Evolutionary conservation across 1,140 invertebrate genomes (phyloP), one percentile per base, ranked within the genome.

Genomic region (Calephelis nemesis): DNA sequence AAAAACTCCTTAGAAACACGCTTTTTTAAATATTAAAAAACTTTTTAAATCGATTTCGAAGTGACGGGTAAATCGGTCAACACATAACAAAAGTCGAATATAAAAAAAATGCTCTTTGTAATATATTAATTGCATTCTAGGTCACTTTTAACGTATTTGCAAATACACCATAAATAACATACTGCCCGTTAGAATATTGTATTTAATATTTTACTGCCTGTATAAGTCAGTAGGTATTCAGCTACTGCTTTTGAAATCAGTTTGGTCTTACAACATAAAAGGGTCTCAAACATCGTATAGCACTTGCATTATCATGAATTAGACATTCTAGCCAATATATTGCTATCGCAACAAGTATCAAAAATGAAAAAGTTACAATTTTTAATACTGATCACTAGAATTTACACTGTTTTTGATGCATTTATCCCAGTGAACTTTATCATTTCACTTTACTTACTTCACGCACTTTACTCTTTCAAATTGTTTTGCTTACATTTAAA

Each of bases 241-340:
- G 67, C 71, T 67, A 73, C 72, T 58, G 65, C 72, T 70, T 73
- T 73, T 70, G 65, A 68, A 70, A 73, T 71, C 67, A 68, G 70
- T 77, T 71, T 77, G 73, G 69, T 42, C 68, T 74, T 64, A 72
- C 70, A 69, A 78, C 65, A 67, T 67, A 71, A 75, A 74, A 69
- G 70, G 63, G 63, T 30, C 19, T 58, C 19, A 58, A 10, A 10
- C 10, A 30, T 58, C 19, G 52, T 30, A 12, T 30, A 58, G 52
- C 15, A 9, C 9, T 30, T 30, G 5, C 10, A 58, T 12, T 11
- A 5, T 11, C 19, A 58, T 30, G 19, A 45, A 45, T 45, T 45
- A 9, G 19, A 15, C 10, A 4, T 39, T 15, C 0, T 30, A 12
- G 50, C 10, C 19, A 30, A 39, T 30, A 11, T 54, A 39, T 54